A percentile compares a stretch with the other conserved stretches of the same genome.
Conservation (phyloP, 2,113 vertebrate genomes). For the Centropristis striata region DNA sequence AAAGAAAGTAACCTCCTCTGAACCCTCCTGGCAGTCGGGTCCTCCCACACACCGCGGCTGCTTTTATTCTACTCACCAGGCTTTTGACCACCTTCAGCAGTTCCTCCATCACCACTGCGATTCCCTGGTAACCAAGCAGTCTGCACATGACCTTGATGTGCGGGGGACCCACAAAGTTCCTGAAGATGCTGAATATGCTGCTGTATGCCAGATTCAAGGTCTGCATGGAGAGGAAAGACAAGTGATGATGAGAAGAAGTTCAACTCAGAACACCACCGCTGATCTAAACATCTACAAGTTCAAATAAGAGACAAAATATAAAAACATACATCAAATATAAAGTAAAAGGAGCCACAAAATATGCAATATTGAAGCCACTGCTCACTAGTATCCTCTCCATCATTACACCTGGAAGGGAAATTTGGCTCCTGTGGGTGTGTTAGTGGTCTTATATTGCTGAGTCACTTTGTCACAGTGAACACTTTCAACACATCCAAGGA, state of each 20-base stretch:
- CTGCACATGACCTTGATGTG: constrained; percentile 99
- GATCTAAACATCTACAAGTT: background rate
- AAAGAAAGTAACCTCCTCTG: background rate
- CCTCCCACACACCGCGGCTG: background rate
- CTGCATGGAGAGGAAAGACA: constrained; percentile 74
- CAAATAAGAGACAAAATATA: no score
- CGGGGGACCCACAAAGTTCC: constrained; percentile 97
- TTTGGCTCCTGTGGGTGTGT: background rate
- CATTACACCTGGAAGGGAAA: background rate
- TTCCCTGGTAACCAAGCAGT: constrained; percentile 97
- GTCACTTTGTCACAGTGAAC: background rate
- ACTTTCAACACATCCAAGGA: background rate
- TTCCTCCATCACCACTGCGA: constrained; percentile 99
- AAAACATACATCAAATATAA: no score
- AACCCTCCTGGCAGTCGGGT: background rate
- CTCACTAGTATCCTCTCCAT: background rate
- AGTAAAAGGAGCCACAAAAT: no score
- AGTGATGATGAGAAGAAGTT: background rate
- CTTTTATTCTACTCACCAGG: constrained; percentile 86
- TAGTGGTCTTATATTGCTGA: background rate
- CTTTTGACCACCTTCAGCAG: constrained; percentile 99
- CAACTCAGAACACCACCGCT: no score
- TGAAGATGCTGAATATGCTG: constrained; percentile 95
- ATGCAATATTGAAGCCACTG: background rate
- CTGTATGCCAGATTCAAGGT: constrained; percentile 98